Percentiles rank a stretch among this genome's conserved stretches.
Conservation (phyloP, 1,140 invertebrate species). For the Eumaeus atala region DNA sequence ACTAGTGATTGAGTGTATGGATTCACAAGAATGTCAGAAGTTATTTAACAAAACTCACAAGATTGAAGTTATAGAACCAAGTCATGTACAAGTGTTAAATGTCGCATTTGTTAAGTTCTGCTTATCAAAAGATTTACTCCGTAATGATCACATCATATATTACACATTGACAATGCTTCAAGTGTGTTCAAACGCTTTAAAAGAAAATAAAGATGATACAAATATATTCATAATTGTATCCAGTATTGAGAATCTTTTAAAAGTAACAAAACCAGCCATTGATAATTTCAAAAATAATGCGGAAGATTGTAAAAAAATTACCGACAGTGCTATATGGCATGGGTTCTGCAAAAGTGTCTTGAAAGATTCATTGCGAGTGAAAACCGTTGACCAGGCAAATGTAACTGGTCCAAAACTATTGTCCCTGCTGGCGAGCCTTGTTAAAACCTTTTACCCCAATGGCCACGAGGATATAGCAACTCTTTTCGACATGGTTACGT, state of each 20-base stretch:
- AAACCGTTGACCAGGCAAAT: conserved; percentile 47
- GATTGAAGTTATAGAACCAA: conserved; percentile 75
- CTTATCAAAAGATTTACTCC: conserved; percentile 35
- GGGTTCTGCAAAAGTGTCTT: conserved; percentile 79
- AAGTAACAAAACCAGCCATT: conserved; percentile 29
- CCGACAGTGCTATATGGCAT: conserved; percentile 76
- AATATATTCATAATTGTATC: conserved; percentile 62
- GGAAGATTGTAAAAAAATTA: conserved; percentile 66
- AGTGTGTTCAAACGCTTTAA: conserved; percentile 71
- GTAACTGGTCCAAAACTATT: conserved; percentile 63
- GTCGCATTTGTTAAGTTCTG: conserved; percentile 72
- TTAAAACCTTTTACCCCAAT: conserved; percentile 74
- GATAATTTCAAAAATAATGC: conserved; percentile 45
- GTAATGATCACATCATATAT: conserved; percentile 67
- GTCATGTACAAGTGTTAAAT: conserved; percentile 74
- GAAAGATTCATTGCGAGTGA: conserved; percentile 77
- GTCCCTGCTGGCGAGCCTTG: conserved; percentile 73
- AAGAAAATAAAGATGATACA: conserved; percentile 64
- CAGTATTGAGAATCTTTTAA: conserved; percentile 51
- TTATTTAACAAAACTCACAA: conserved; percentile 75
- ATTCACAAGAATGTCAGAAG: conserved; percentile 71
- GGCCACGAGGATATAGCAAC: conserved; percentile 73
- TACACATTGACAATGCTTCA: conserved; percentile 76
- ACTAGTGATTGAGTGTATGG: conserved; percentile 75
- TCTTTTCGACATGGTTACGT: conserved; percentile 83